These are phyloP conservation scores for Cochlearius cochlearius DNA, from an alignment of 2,113 vertebrate genomes.

Conservation along the genomic window DNA sequence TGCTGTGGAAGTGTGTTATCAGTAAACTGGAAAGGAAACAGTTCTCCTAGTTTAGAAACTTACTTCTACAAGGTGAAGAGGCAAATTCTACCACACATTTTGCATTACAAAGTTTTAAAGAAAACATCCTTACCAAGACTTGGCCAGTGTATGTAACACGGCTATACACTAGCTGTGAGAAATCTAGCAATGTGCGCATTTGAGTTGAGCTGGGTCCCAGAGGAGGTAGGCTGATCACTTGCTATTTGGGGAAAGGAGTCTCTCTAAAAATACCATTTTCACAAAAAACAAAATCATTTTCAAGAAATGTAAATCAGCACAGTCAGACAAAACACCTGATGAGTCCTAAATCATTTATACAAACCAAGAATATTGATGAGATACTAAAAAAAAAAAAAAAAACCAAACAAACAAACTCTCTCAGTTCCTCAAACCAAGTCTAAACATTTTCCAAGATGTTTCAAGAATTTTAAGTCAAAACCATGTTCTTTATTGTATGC, in stretches of 20 bases:
- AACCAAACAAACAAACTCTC: background rate
- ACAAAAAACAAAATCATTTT: background rate
- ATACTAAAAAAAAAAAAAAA: background rate
- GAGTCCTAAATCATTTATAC: background rate
- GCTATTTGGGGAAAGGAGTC: background rate
- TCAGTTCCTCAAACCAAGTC: background rate
- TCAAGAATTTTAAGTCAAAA: background rate
- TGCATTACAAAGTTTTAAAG: background rate
- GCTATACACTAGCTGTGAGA: background rate
- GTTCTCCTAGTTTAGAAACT: background rate
- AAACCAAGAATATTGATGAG: background rate
- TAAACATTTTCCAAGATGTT: background rate
- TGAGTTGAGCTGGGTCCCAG: background rate
- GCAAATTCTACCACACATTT: background rate
- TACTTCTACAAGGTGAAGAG: background rate
- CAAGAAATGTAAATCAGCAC: background rate
- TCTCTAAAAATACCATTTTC: background rate
- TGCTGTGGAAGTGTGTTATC: background rate
- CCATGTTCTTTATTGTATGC: background rate
- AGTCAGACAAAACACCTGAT: background rate
- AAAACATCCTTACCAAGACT: background rate
- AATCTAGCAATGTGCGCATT: background rate
- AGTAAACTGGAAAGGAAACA: background rate
- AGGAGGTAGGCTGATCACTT: background rate
- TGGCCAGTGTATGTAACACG: background rate